A percentile compares a stretch with the other conserved stretches of the same genome.
phyloP scores from a whole-genome alignment of 2,888 invertebrate species.

The Rhogogaster chlorosoma region DNA sequence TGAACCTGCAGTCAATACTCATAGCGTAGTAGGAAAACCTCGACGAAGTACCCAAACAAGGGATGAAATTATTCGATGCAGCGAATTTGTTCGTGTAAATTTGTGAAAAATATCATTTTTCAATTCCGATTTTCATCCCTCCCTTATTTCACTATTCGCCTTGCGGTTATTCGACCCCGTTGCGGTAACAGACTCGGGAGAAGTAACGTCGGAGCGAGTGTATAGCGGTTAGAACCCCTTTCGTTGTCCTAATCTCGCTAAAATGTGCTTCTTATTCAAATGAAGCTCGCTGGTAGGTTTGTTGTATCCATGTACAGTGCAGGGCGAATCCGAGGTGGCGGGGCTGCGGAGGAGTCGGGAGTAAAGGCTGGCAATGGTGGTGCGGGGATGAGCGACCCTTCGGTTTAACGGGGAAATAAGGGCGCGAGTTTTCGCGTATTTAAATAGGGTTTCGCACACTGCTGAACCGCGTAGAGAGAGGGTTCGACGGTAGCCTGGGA shows the following conservation, averaged over 20 bases:
- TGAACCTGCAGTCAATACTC: background rate
- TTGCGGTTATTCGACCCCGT: background rate
- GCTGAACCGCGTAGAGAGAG: background rate
- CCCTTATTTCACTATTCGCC: background rate
- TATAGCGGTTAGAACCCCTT: slow-evolving; percentile 42
- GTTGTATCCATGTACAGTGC: slow-evolving; percentile 30
- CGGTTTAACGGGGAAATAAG: slow-evolving; percentile 49
- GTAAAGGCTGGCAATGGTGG: background rate
- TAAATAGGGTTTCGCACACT: slow-evolving; percentile 50
- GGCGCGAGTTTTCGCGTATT: slow-evolving; percentile 51
- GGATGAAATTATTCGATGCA: background rate
- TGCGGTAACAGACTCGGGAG: slow-evolving; percentile 3
- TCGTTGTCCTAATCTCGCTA: slow-evolving; percentile 62
- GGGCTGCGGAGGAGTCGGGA: background rate
- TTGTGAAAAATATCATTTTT: background rate
- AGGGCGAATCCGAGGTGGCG: slow-evolving; percentile 8
- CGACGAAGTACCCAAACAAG: background rate
- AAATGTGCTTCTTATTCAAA: slow-evolving; percentile 64
- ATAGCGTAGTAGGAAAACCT: background rate
- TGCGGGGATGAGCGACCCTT: slow-evolving; percentile 41
- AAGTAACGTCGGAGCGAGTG: background rate
- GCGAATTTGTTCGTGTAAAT: background rate
- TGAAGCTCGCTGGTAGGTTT: slow-evolving; percentile 52
- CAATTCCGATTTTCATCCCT: background rate
- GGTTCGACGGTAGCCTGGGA: slow-evolving; percentile 29